A percentile compares a stretch with the other conserved stretches of the same genome.
phyloP scores from a whole-genome alignment of 2,113 vertebrate species.

The Ptilonorhynchus violaceus region DNA sequence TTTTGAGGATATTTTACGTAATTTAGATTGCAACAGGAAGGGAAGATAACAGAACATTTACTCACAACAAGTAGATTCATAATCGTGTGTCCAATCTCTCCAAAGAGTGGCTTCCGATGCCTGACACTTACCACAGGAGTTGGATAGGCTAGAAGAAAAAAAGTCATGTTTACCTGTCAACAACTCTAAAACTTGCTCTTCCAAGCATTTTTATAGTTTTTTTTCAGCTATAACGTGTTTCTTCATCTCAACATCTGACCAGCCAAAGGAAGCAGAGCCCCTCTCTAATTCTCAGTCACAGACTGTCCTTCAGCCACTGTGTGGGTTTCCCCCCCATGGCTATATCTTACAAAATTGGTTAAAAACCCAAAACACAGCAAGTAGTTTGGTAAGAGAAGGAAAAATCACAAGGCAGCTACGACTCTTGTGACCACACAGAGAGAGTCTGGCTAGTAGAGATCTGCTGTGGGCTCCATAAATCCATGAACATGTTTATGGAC shows the following conservation, averaged over 20 bases:
- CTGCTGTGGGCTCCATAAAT: background rate
- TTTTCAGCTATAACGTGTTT: background rate
- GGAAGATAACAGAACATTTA: slow-evolving; percentile 44
- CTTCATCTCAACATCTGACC: background rate
- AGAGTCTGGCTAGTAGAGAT: background rate
- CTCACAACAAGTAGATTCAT: slow-evolving; percentile 94
- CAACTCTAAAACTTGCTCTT: background rate
- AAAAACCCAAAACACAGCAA: background rate
- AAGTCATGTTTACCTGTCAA: background rate
- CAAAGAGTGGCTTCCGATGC: slow-evolving; percentile 84
- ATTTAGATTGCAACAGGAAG: background rate
- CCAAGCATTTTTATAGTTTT: background rate
- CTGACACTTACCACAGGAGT: slow-evolving; percentile 81
- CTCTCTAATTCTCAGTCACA: background rate
- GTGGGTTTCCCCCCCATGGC: rapidly evolving
- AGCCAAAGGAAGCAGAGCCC: background rate
- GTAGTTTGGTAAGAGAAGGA: background rate
- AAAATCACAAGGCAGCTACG: background rate
- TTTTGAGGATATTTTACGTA: background rate
- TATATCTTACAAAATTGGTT: background rate
- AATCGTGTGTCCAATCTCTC: slow-evolving; percentile 91
- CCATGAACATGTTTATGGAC: background rate
- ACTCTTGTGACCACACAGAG: background rate
- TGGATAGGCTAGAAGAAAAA: slow-evolving; percentile 81
- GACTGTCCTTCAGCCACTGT: background rate